Base-by-base conservation (phyloP, 2,888 invertebrate genomes). In the Chrysolina haemoptera region DNA sequence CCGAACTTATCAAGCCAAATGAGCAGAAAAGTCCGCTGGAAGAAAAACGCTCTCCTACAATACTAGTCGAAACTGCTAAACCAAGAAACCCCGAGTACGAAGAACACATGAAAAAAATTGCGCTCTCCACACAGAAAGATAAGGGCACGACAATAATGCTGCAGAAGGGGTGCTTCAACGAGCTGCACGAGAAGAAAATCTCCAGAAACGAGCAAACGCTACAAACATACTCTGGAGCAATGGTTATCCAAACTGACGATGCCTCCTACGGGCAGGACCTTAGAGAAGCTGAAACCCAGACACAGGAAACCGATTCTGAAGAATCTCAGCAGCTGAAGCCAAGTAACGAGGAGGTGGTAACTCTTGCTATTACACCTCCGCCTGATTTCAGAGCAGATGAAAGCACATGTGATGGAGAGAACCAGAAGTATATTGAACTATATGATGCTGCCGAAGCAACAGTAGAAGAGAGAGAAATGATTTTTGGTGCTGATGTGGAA, bases 101-200 rank as follows among this genome's bases (percentile, higher is more conserved):
- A 77, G 81, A 84, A 62, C 84, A 85, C 43, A 73, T 83, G 50
- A 83, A 78, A 67, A 83, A 83, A 68, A 16, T 85, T 14, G 81
- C 81, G 14, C 73, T 85, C 35, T 71, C 82, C 22, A 81, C 79
- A 10, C 77, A 85, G 72, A 82, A 79, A 63, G 82, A 85, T 65
- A 86, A 85, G 62, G 79, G 80, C 40, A 80, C 82, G 62, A 82
- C 81, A 0, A 80, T 87, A 8, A 79, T 84, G 72, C 77, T 81
- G 5, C 86, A 86, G 75, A 85, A 86, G 71, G 79, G 82, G 41
- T 86, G 86, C 70, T 87, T 87, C 64, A 77, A 77, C 11, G 86
- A 87, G 72, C 74, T 87, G 72, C 78, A 84, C 68, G 84, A 85
- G 62, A 86, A 86, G 46, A 84, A 85, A 78, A 77, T 76, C 0